Percentiles rank a stretch among this genome's conserved stretches.
phyloP scores from a whole-genome alignment of 2,888 invertebrate genomes.

The Augiades crinisus region DNA sequence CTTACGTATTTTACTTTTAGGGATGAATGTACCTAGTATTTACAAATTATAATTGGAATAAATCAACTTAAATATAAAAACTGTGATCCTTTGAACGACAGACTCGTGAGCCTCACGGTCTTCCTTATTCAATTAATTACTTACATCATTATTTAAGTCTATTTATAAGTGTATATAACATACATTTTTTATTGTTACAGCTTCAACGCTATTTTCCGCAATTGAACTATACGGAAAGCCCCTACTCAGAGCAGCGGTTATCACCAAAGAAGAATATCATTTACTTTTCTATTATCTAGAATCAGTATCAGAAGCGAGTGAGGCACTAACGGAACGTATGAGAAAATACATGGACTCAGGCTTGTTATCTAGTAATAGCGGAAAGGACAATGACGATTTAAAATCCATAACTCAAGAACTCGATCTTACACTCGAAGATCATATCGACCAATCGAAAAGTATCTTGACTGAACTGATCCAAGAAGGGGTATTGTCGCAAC shows the following conservation, averaged over 20 bases:
- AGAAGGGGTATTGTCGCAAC: constrained; percentile 70
- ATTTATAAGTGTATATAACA: constrained; percentile 19
- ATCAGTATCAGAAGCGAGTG: constrained; percentile 74
- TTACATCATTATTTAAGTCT: neutral
- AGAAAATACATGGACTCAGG: constrained; percentile 76
- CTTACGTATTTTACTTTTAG: no score
- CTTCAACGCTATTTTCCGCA: constrained; percentile 81
- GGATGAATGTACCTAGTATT: no score
- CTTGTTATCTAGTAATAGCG: constrained; percentile 55
- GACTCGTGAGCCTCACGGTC: no score
- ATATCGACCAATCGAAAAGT: constrained; percentile 56
- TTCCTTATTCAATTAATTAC: neutral
- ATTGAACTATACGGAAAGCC: constrained; percentile 84
- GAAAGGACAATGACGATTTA: constrained; percentile 41
- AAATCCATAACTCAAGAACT: constrained; percentile 28
- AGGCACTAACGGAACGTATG: constrained; percentile 72
- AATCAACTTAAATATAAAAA: no score
- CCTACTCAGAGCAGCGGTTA: constrained; percentile 72
- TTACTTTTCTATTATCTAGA: constrained; percentile 77
- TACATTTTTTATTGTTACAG: constrained; percentile 59
- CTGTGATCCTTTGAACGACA: neutral
- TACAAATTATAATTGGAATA: no score
- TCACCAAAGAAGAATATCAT: constrained; percentile 78
- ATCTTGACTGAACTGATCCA: constrained; percentile 69
- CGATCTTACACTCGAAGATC: constrained; percentile 42